Evolutionary conservation across 2,797 vertebrate genomes (phyloP).

Genomic region (Macroramphosus scolopax): DNA sequence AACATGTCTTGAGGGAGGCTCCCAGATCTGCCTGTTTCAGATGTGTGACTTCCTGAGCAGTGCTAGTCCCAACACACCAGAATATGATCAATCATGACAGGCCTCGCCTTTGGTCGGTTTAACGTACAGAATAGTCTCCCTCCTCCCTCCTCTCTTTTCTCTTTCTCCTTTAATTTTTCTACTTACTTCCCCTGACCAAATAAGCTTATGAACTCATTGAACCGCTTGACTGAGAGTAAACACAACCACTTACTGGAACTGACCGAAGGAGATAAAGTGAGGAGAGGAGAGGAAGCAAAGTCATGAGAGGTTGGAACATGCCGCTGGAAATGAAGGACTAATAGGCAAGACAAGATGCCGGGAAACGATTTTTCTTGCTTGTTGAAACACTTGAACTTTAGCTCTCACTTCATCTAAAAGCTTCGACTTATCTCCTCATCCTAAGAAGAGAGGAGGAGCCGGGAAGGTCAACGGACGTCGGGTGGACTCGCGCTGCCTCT

Average conservation of each 20-base stretch:
- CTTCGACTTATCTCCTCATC: slow-evolving; percentile 41
- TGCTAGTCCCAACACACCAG: slow-evolving; percentile 23
- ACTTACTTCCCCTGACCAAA: slow-evolving; percentile 45
- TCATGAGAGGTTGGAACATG: slow-evolving; percentile 18
- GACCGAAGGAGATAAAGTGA: slow-evolving; percentile 34
- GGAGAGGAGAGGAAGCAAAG: slow-evolving; percentile 9
- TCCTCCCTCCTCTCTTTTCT: slow-evolving; percentile 32
- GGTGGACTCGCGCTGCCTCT: slow-evolving; percentile 42
- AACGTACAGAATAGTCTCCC: slow-evolving; percentile 42
- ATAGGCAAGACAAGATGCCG: slow-evolving; percentile 7
- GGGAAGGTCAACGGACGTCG: slow-evolving; percentile 18
- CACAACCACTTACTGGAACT: slow-evolving; percentile 60
- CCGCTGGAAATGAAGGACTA: neutral
- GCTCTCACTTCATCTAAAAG: slow-evolving; percentile 40
- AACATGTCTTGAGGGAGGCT: slow-evolving; percentile 10
- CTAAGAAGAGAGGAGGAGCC: slow-evolving; percentile 23
- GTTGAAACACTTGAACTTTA: slow-evolving; percentile 51
- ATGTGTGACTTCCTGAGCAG: slow-evolving; percentile 36
- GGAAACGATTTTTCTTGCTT: slow-evolving; percentile 31
- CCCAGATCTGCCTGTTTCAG: slow-evolving; percentile 13
- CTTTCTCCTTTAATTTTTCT: slow-evolving; percentile 54
- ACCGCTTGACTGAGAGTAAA: slow-evolving; percentile 46
- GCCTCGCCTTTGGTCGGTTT: slow-evolving; percentile 44
- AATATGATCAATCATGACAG: slow-evolving; percentile 66
- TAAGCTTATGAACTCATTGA: slow-evolving; percentile 59